A percentile compares a stretch with the other conserved stretches of the same genome.
These are phyloP conservation scores for Papilio helenus DNA, from an alignment of 1,140 invertebrate genomes.

Conservation along the genomic window DNA sequence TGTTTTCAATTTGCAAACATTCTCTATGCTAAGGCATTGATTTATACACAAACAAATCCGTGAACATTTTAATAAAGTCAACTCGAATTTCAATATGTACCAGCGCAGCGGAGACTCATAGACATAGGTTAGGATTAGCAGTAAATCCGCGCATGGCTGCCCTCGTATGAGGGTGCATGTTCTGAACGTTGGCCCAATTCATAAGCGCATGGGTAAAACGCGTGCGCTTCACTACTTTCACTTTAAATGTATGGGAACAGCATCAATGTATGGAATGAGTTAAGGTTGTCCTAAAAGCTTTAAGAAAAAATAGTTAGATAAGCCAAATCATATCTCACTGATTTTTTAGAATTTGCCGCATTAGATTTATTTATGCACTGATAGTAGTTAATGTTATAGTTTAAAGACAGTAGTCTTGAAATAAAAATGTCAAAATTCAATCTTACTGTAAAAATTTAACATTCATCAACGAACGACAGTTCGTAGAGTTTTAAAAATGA, in stretches of 20 bases:
- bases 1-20: not conserved
- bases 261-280: not conserved
- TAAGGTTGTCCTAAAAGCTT: no score
- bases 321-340: no score
- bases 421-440: no score
- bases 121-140: constrained; percentile 72
- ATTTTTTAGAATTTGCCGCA: no score
- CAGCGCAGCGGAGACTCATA: constrained; percentile 57
- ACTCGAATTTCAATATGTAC: constrained; percentile 61
- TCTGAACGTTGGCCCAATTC: constrained; percentile 27
- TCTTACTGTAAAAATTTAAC: no score
- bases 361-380: no score
- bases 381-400: no score
- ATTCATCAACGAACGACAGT: no score
- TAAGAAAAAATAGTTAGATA: no score
- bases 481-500: no score
- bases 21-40: not conserved
- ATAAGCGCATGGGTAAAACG: constrained; percentile 33
- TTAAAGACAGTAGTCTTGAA: no score
- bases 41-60: constrained; percentile 36
- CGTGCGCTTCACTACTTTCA: not conserved
- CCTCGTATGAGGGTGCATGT: constrained; percentile 55
- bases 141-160: constrained; percentile 72
- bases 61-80: constrained; percentile 75
- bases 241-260: not conserved